phyloP scores from a whole-genome alignment of 2,888 invertebrate genomes.

The Hyposoter dolosus region DNA sequence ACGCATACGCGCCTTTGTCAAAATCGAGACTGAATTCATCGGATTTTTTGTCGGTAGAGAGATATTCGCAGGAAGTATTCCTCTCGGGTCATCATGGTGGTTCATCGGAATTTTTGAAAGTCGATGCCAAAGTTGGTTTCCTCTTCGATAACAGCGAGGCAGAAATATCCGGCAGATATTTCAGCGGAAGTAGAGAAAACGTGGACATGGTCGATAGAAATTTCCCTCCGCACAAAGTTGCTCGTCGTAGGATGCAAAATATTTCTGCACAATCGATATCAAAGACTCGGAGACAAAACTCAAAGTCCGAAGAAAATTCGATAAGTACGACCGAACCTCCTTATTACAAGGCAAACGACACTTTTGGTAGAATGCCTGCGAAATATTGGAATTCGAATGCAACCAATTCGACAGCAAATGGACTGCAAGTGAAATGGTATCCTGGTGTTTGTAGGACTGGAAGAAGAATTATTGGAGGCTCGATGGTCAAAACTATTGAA shows the following conservation, averaged over 20 bases:
- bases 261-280: not conserved
- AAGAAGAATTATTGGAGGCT: slow-evolving; percentile 62
- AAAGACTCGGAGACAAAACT: not conserved
- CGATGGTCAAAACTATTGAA: slow-evolving; percentile 11
- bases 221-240: not conserved
- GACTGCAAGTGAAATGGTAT: not conserved
- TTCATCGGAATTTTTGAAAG: not conserved
- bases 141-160: not conserved
- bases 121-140: not conserved
- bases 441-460: not conserved
- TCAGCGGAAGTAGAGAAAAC: not conserved
- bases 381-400: not conserved
- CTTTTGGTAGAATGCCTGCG: not conserved
- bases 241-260: not conserved
- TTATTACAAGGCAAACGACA: slow-evolving; percentile 29
- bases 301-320: not conserved
- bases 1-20: too few relatives aligned
- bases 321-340: not conserved
- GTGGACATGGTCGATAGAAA: not conserved
- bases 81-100: not conserved
- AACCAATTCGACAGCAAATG: not conserved
- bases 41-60: slow-evolving; percentile 9
- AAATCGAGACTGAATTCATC: not conserved
- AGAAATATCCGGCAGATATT: not conserved
- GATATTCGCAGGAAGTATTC: not conserved